Evolutionary conservation across 2,113 vertebrate genomes (phyloP).

Genomic region (Phalacrocorax aristotelis): DNA sequence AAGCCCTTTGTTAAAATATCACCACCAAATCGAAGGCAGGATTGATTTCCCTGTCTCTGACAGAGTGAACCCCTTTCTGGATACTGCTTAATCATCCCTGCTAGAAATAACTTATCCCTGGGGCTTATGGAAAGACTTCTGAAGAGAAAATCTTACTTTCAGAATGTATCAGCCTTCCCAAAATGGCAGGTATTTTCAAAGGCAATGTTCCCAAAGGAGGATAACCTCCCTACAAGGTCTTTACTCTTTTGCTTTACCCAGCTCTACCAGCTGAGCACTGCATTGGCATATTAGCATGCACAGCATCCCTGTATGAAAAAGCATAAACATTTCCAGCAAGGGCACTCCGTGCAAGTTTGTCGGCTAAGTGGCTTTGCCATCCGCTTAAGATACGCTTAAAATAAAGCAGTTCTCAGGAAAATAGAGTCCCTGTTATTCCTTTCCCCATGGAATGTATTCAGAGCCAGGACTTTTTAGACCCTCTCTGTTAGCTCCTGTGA

Average conservation of each 20-base stretch:
- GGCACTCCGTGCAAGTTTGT: neutral
- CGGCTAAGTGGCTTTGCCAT: constrained; percentile 24
- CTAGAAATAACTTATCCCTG: constrained; percentile 1
- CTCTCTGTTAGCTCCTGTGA: neutral
- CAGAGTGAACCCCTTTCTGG: neutral
- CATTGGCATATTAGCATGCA: constrained; percentile 22
- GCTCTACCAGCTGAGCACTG: neutral
- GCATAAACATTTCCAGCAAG: constrained; percentile 49
- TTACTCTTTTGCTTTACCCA: neutral
- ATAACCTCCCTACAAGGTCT: constrained; percentile 52
- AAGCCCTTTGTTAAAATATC: neutral
- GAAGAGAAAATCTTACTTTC: neutral
- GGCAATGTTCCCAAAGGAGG: neutral
- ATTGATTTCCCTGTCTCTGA: neutral
- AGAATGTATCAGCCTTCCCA: neutral
- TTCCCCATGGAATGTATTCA: neutral
- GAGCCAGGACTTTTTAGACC: neutral
- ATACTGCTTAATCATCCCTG: constrained; percentile 21
- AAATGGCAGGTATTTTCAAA: constrained; percentile 9
- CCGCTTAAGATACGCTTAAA: constrained; percentile 6
- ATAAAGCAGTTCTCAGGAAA: constrained; percentile 24
- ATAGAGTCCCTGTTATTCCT: neutral
- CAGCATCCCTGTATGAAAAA: constrained; percentile 20
- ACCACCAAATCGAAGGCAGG: neutral
- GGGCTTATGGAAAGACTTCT: neutral